These are phyloP conservation scores for Gallinago undulata DNA, from an alignment of 2,113 vertebrate species.

Conservation along the genomic window DNA sequence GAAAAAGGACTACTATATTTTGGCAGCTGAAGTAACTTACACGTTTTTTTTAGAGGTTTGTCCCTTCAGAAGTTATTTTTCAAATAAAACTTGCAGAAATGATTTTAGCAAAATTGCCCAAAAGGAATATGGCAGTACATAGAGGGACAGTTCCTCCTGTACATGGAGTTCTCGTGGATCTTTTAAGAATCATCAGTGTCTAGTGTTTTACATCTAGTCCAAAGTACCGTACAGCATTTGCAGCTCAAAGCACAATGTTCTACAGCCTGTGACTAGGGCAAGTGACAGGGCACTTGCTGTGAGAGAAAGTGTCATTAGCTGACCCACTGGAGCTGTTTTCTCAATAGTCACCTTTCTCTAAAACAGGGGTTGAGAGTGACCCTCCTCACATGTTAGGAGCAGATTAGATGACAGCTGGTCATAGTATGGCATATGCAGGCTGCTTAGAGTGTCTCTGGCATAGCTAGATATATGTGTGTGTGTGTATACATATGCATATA, in stretches of 20 bases:
- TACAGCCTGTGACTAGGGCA: not conserved
- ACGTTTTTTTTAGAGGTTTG: not conserved
- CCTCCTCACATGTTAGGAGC: not conserved
- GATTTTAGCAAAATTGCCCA: not conserved
- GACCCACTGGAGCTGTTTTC: not conserved
- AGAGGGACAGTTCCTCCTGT: not conserved
- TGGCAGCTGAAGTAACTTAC: not conserved
- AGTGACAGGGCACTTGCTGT: not conserved
- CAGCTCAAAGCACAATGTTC: not conserved
- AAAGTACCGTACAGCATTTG: not conserved
- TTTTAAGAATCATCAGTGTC: not conserved
- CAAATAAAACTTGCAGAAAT: not conserved
- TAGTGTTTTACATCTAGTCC: not conserved
- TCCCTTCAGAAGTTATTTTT: not conserved
- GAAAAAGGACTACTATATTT: not conserved
- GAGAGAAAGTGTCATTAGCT: not conserved
- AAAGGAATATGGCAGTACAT: not conserved
- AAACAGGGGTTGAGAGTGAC: not conserved
- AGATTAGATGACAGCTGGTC: not conserved
- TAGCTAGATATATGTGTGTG: not conserved
- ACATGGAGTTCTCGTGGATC: not conserved
- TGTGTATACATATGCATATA: rapidly evolving
- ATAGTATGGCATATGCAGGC: not conserved
- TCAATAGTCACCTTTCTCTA: not conserved
- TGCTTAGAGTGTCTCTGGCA: not conserved